A percentile compares a stretch with the other conserved stretches of the same genome.
Conservation (phyloP, 2,888 invertebrate species). For the Physocephala rufipes region DNA sequence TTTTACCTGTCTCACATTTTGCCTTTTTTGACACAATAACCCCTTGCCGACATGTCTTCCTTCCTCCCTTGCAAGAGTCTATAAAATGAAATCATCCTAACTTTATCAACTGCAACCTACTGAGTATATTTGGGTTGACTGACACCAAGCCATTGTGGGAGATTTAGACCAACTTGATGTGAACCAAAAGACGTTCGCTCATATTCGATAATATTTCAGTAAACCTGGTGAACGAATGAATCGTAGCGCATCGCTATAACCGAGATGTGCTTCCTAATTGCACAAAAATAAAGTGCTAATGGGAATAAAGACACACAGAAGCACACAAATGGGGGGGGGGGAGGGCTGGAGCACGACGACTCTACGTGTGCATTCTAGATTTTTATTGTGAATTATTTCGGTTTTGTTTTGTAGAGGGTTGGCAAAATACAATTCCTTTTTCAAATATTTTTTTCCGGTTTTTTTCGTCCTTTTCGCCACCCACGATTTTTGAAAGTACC, state of each 20-base stretch:
- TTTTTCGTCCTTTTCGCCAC: background rate
- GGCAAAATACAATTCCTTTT: no score
- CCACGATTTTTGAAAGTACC: background rate
- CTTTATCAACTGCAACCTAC: constrained; percentile 21
- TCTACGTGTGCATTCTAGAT: background rate
- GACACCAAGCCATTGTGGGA: background rate
- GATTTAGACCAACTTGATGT: no score
- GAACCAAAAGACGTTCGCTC: no score
- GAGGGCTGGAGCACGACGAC: background rate
- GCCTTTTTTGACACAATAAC: background rate
- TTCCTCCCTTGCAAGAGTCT: no score
- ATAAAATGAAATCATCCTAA: no score
- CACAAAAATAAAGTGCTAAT: constrained; percentile 13
- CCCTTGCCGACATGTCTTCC: constrained; percentile 1
- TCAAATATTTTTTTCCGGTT: background rate
- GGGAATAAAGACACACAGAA: constrained; percentile 41
- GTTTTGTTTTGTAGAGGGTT: constrained; percentile 7
- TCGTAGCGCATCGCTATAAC: constrained; percentile 44
- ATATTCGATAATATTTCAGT: no score
- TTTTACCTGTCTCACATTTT: background rate
- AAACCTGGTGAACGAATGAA: constrained; percentile 36
- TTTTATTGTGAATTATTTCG: constrained; percentile 25
- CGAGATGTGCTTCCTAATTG: constrained; percentile 38
- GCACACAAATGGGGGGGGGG: constrained; percentile 18
- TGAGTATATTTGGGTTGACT: constrained; percentile 32